Conservation (phyloP, 2,888 invertebrate genomes). For the Leptinotarsa haldemani region DNA sequence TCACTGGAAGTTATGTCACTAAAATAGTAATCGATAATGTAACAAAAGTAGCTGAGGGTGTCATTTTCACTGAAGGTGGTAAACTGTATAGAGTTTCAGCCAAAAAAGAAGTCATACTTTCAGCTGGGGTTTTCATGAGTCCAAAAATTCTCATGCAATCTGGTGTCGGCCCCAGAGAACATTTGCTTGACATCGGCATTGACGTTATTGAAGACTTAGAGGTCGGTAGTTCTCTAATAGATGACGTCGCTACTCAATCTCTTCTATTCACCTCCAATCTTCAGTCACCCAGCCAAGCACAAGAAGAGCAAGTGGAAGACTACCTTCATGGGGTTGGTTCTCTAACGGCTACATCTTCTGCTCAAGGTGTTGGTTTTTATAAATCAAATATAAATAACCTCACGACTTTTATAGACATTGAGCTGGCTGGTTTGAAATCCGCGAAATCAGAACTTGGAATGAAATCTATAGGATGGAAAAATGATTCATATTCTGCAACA, state of each 20-base stretch:
- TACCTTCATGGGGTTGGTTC: slow-evolving; percentile 41
- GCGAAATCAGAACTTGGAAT: slow-evolving; percentile 13
- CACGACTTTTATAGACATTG: slow-evolving; percentile 19
- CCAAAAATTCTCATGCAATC: slow-evolving; percentile 87
- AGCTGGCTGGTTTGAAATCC: neutral
- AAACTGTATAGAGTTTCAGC: slow-evolving; percentile 69
- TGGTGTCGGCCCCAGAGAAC: slow-evolving; percentile 77
- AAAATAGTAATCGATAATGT: slow-evolving; percentile 71
- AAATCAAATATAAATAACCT: slow-evolving; percentile 1
- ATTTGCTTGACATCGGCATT: slow-evolving; percentile 71
- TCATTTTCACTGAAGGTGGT: slow-evolving; percentile 74
- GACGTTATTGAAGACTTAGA: slow-evolving; percentile 73
- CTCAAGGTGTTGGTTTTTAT: slow-evolving; percentile 28
- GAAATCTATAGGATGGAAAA: slow-evolving; percentile 43
- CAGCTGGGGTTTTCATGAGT: slow-evolving; percentile 83
- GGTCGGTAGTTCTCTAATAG: slow-evolving; percentile 82
- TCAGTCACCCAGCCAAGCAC: slow-evolving; percentile 54
- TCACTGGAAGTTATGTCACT: slow-evolving; percentile 75
- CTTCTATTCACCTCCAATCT: slow-evolving; percentile 77
- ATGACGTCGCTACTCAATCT: slow-evolving; percentile 78
- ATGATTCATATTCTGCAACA: slow-evolving; percentile 60
- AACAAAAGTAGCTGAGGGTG: slow-evolving; percentile 72
- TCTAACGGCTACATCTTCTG: neutral
- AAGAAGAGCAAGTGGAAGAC: slow-evolving; percentile 69
- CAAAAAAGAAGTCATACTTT: slow-evolving; percentile 78